These are phyloP conservation scores for Lepus americanus DNA, from an alignment of 2,113 vertebrate genomes.

Conservation along the genomic window DNA sequence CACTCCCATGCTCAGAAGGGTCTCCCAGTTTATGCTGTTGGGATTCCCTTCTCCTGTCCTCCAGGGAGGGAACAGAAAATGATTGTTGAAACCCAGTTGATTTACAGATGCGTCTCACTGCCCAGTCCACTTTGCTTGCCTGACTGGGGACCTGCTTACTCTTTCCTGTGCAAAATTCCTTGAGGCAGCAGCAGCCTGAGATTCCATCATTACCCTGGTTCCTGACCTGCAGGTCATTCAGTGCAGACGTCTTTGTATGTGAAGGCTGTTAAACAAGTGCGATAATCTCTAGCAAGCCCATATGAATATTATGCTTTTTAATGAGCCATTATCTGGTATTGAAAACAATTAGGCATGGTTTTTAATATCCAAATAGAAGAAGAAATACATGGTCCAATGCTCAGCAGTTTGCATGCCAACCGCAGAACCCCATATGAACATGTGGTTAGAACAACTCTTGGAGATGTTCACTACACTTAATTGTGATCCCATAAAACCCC, in stretches of 20 bases:
- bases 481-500: not conserved
- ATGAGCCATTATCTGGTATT: not conserved
- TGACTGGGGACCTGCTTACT: not conserved
- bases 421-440: not conserved
- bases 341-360: not conserved
- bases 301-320: not conserved
- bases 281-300: not conserved
- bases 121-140: not conserved
- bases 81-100: not conserved
- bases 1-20: not conserved
- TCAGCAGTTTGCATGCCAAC: not conserved
- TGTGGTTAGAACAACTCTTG: not conserved
- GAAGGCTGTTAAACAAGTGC: not conserved
- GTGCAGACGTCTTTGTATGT: not conserved
- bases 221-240: not conserved
- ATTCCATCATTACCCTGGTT: not conserved
- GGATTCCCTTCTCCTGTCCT: not conserved
- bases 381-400: not conserved
- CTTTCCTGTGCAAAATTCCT: not conserved
- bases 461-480: not conserved
- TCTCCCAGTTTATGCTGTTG: not conserved
- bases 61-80: not conserved
- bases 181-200: not conserved
- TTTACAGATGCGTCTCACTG: not conserved
- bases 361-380: conserved; percentile 45